Evolutionary conservation across 2,113 vertebrate species (phyloP).

Genomic region (Zosterops japonicus): DNA sequence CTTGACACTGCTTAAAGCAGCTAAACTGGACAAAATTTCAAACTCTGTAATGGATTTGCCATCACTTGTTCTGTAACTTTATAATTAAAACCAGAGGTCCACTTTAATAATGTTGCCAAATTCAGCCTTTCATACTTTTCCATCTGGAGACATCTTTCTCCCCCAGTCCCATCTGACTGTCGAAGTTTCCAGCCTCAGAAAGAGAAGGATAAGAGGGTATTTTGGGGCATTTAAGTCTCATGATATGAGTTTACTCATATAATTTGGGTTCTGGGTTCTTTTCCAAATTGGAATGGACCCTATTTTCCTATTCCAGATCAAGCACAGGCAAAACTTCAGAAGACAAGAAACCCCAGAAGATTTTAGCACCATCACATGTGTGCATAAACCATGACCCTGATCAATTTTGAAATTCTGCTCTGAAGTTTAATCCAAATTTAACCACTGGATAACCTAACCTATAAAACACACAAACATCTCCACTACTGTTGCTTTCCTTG

Average conservation of each 20-base stretch:
- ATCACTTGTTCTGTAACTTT: not conserved
- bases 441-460: not conserved
- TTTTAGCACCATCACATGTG: not conserved
- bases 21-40: not conserved
- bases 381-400: not conserved
- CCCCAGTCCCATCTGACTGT: not conserved
- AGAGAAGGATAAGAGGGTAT: not conserved
- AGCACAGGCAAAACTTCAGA: not conserved
- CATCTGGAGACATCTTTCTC: not conserved
- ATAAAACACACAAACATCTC: not conserved
- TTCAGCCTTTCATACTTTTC: not conserved
- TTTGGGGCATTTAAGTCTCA: not conserved
- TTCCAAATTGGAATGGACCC: not conserved
- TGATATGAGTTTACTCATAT: not conserved
- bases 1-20: not conserved
- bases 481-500: not conserved
- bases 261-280: not conserved
- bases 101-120: not conserved
- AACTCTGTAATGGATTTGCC: not conserved
- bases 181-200: not conserved
- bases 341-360: not conserved
- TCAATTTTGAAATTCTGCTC: not conserved
- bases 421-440: not conserved
- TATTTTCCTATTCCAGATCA: not conserved
- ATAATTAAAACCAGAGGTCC: slow-evolving; percentile 2